These are phyloP conservation scores for Teleogryllus oceanicus DNA, from an alignment of 2,888 invertebrate genomes.

Conservation along the genomic window DNA sequence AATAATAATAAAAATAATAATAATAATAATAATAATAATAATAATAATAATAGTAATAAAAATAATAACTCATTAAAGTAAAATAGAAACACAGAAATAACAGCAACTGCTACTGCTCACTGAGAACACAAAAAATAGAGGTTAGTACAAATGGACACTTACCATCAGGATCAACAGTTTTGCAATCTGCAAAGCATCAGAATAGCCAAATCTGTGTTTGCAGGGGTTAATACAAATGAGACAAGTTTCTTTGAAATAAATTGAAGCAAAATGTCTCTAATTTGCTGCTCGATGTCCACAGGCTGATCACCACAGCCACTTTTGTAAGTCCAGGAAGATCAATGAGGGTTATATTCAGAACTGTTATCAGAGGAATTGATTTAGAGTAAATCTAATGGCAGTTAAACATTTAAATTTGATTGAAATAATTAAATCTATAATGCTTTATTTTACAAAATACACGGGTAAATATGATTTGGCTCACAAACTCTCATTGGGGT, in stretches of 20 bases:
- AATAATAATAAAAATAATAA: no score
- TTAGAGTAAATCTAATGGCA: neutral
- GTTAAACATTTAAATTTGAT: no score
- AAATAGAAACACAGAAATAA: neutral
- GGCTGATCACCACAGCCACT: slow-evolving; percentile 97
- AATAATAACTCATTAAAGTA: no score
- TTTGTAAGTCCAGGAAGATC: slow-evolving; percentile 96
- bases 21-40: no score
- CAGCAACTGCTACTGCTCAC: neutral
- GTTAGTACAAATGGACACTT: slow-evolving; percentile 36
- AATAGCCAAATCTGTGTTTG: slow-evolving; percentile 96
- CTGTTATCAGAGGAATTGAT: slow-evolving; percentile 48
- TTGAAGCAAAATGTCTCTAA: slow-evolving; percentile 88
- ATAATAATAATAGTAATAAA: no score
- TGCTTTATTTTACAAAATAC: no score
- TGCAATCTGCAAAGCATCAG: slow-evolving; percentile 96
- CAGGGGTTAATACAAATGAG: slow-evolving; percentile 95
- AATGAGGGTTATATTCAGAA: slow-evolving; percentile 84
- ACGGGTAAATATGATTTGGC: no score
- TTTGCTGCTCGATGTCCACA: slow-evolving; percentile 88
- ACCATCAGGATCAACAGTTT: slow-evolving; percentile 97
- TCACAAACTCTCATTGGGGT: no score
- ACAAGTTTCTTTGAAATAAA: slow-evolving; percentile 93
- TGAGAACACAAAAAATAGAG: neutral
- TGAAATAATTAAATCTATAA: no score